Base-by-base conservation (phyloP, 2,888 invertebrate species). In the Watsonalla binaria region DNA sequence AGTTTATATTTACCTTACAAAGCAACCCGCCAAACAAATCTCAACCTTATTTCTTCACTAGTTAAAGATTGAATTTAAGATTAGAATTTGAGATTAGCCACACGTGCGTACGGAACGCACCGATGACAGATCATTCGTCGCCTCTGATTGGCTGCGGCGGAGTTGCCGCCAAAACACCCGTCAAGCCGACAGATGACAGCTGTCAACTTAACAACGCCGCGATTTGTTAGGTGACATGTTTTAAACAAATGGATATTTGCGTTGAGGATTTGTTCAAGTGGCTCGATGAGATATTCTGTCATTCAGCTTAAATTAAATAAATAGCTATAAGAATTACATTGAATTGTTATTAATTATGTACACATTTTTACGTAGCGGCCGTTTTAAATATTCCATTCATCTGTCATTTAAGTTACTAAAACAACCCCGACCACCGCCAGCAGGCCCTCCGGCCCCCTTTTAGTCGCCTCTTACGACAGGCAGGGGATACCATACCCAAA, bases 181-280 rank as follows among this genome's bases (percentile, higher is more conserved):
- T 70, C 74, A 60, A 72, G 72, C 68, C 70, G 75, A 77, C 73
- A 74, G 74, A 69, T 78, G 88, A 86, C 84, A 86, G 76, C 83
- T 80, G 85, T 84, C 85, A 84, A 76, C 72, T 82, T 76, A 70
- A 68, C 72, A 68, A 61, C 68, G 65, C 70, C 70, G 59, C 65
- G 72, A 82, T 84, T 82, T 84, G 84, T 81, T 75, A 77, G 67
- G 65, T 72, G 84, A 82, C 82, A 78, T 76, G 76, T 78, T 79
- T 72, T 65, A 68, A 76, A 77, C 74, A 78, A 73, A 80, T 72
- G 37, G 15, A 37, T 49, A 49, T 39, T 39, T 1, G 14, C 11
- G 14, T 9, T 37, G 9, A 39, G 37, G 49, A 37, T 49, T 49
- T 39, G 48, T 37, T 48, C 6, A 13, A 13, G 34, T 5, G 47